phyloP scores from a whole-genome alignment of 2,113 vertebrate genomes.

The Dipodomys ordii region DNA sequence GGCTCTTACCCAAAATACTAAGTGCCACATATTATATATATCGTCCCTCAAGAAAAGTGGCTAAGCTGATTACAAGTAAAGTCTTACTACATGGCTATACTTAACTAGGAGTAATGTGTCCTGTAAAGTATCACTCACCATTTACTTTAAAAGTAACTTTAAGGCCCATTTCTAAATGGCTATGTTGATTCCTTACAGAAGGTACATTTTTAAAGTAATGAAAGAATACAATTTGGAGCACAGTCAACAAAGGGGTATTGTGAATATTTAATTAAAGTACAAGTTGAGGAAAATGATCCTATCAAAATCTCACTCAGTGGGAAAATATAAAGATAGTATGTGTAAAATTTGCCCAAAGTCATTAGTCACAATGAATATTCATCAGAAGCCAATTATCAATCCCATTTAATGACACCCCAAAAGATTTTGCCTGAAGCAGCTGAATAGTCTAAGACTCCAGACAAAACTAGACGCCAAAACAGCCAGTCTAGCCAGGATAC shows the following conservation, averaged over 20 bases:
- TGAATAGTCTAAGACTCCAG: constrained; percentile 86
- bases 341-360: constrained; percentile 91
- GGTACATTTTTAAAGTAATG: constrained; percentile 56
- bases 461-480: constrained; percentile 79
- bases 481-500: constrained; percentile 73
- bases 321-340: constrained; percentile 84
- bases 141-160: constrained; percentile 55
- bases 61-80: neutral
- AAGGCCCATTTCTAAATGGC: constrained; percentile 21
- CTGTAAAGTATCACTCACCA: neutral
- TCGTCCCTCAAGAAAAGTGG: constrained; percentile 7
- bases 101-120: constrained; percentile 38
- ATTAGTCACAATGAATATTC: constrained; percentile 92
- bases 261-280: constrained; percentile 82
- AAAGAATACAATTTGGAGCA: constrained; percentile 65
- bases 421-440: constrained; percentile 86
- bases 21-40: constrained; percentile 2
- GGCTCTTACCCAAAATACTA: constrained; percentile 62
- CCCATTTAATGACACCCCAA: constrained; percentile 88
- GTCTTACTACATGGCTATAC: neutral
- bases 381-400: constrained; percentile 87
- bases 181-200: constrained; percentile 31
- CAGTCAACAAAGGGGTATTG: constrained; percentile 74
- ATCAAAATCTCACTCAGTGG: constrained; percentile 89
- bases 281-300: constrained; percentile 76